These are phyloP conservation scores for Ditula angustiorana DNA, from an alignment of 2,888 invertebrate genomes.

Conservation along the genomic window DNA sequence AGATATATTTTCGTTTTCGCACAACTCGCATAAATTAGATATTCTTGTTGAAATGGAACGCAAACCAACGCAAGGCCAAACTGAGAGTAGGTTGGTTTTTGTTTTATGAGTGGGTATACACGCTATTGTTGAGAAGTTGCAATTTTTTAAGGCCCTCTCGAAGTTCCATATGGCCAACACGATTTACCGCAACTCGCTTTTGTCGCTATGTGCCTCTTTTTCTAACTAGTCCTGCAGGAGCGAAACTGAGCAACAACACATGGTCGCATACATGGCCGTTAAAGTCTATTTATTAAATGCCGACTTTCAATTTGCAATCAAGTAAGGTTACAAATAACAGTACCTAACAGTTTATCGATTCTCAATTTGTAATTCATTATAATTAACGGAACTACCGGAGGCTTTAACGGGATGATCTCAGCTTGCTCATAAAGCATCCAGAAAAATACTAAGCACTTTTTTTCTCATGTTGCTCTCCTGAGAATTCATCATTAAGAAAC, in stretches of 20 bases:
- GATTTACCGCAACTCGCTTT: too few relatives aligned
- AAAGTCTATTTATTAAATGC: too few relatives aligned
- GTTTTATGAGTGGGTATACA: constrained; percentile 5
- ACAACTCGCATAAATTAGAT: constrained; percentile 27
- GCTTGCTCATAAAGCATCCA: constrained; percentile 21
- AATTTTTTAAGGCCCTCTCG: too few relatives aligned
- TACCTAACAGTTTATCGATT: not conserved
- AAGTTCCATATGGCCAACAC: too few relatives aligned
- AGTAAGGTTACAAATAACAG: not conserved
- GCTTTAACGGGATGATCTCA: constrained; percentile 34
- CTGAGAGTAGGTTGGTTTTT: constrained; percentile 18
- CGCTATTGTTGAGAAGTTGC: not conserved
- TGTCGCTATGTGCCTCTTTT: too few relatives aligned
- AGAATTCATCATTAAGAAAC: constrained; percentile 40
- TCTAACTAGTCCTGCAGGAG: too few relatives aligned
- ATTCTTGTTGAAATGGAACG: constrained; percentile 24
- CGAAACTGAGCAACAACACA: too few relatives aligned
- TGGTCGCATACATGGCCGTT: too few relatives aligned
- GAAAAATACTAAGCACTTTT: constrained; percentile 27
- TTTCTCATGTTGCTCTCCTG: constrained; percentile 26
- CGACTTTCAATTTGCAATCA: not conserved
- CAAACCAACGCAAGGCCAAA: constrained; percentile 27
- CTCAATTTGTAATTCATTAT: not conserved
- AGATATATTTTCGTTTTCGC: constrained; percentile 26
- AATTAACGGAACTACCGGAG: constrained; percentile 12